phyloP scores from a whole-genome alignment of 2,113 vertebrate species.

The Raphicerus campestris region DNA sequence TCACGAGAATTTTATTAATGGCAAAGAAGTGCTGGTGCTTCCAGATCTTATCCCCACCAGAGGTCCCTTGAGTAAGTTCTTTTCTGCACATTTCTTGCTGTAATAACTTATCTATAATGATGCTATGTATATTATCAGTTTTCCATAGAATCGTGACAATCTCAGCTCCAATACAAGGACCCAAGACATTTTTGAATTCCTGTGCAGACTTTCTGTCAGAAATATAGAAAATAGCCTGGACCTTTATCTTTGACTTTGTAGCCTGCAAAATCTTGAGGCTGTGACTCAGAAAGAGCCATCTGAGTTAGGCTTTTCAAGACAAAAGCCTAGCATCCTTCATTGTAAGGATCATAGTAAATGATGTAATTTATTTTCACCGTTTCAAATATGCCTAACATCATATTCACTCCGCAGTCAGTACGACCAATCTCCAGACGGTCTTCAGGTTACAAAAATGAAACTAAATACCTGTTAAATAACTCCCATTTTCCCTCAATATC shows the following conservation, averaged over 20 bases:
- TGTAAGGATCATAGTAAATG: neutral
- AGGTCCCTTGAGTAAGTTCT: neutral
- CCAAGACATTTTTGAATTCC: neutral
- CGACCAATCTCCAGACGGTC: neutral
- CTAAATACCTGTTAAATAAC: neutral
- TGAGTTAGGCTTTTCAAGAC: neutral
- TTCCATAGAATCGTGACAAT: neutral
- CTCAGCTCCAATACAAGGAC: too few species aligned
- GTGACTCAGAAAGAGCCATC: neutral
- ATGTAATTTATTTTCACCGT: neutral
- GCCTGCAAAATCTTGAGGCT: rapidly evolving
- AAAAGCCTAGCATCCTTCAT: too few species aligned
- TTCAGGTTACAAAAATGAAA: neutral
- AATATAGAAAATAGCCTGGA: neutral
- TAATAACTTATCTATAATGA: neutral
- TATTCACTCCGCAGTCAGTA: neutral
- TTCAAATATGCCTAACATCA: neutral
- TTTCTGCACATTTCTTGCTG: neutral
- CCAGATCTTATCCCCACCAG: neutral
- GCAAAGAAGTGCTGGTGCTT: neutral
- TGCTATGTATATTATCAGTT: rapidly evolving
- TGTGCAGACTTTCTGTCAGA: neutral
- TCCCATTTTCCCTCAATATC: neutral
- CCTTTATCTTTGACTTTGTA: too few species aligned
- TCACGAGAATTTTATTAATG: neutral